These are phyloP conservation scores for Myotis myotis DNA, from an alignment of 2,797 vertebrate genomes.

Conservation along the genomic window DNA sequence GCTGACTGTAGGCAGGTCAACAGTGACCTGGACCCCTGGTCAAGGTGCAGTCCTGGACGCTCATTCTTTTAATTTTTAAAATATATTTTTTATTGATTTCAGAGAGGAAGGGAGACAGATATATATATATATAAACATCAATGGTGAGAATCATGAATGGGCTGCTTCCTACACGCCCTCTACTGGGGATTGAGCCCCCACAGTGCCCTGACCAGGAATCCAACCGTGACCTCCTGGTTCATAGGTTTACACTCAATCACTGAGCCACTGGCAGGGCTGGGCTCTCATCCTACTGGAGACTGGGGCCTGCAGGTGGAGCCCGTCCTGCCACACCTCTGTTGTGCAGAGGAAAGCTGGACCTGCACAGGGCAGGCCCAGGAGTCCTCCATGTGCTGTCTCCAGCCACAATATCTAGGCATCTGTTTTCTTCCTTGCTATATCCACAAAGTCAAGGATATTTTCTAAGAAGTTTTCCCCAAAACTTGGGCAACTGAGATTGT, in stretches of 20 bases:
- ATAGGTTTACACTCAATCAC: too few species aligned
- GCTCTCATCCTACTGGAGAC: not conserved
- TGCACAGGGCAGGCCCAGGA: not conserved
- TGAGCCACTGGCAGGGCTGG: not conserved
- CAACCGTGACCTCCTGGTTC: too few species aligned
- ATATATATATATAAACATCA: too few species aligned
- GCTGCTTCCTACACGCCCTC: too few species aligned
- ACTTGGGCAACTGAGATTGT: not conserved
- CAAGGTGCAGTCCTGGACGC: not conserved
- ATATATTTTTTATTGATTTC: too few species aligned
- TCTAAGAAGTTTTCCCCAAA: not conserved
- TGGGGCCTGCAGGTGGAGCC: not conserved
- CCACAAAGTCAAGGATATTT: not conserved
- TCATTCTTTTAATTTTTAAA: not conserved
- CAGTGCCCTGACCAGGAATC: too few species aligned
- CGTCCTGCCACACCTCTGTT: too few species aligned
- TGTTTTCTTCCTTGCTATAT: not conserved
- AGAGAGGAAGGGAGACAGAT: too few species aligned
- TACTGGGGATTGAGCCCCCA: too few species aligned
- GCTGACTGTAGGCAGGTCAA: not conserved
- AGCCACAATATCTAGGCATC: not conserved
- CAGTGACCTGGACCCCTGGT: not conserved
- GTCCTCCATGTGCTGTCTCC: not conserved
- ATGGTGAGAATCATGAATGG: too few species aligned
- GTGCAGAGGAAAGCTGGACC: not conserved